A percentile compares a stretch with the other conserved stretches of the same genome.
Evolutionary conservation across 2,888 invertebrate genomes (phyloP).

Genomic region (Sarcophaga variegata): DNA sequence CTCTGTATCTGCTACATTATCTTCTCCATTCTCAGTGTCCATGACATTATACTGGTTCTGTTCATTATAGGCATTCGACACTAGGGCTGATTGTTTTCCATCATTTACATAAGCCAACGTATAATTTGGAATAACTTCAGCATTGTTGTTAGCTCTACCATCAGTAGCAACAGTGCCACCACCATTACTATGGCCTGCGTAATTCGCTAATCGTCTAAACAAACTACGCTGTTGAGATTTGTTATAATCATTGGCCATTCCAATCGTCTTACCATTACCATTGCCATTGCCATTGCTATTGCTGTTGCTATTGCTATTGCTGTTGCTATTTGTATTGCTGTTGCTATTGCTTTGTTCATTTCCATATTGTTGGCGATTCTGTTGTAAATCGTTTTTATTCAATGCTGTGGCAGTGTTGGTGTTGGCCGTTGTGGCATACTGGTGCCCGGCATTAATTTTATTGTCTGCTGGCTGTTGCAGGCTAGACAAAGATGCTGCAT

Average conservation of each 20-base stretch:
- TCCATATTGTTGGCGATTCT: slow-evolving; percentile 38
- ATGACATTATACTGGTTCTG: slow-evolving; percentile 25
- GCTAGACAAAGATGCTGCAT: slow-evolving; percentile 61
- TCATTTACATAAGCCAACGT: slow-evolving; percentile 60
- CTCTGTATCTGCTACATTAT: too few relatives aligned
- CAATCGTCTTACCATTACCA: slow-evolving; percentile 7
- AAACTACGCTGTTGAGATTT: slow-evolving; percentile 51
- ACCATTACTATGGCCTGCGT: slow-evolving; percentile 26
- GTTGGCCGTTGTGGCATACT: slow-evolving; percentile 14
- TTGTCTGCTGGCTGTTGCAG: slow-evolving; percentile 38
- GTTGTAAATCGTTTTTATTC: slow-evolving; percentile 75
- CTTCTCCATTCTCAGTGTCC: background rate
- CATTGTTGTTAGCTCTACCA: background rate
- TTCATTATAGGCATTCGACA: slow-evolving; percentile 55
- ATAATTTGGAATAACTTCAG: slow-evolving; percentile 46
- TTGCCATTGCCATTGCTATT: slow-evolving; percentile 12
- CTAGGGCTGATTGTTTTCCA: slow-evolving; percentile 27
- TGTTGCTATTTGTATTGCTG: background rate
- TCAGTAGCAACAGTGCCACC: background rate
- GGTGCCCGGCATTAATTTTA: slow-evolving; percentile 31
- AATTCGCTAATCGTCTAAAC: slow-evolving; percentile 64
- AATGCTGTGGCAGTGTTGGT: slow-evolving; percentile 27
- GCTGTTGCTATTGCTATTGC: slow-evolving; percentile 37
- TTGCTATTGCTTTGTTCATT: slow-evolving; percentile 39
- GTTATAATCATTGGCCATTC: slow-evolving; percentile 26